Base-by-base conservation (phyloP, 2,888 invertebrate species). In the Prosapia bicincta region DNA sequence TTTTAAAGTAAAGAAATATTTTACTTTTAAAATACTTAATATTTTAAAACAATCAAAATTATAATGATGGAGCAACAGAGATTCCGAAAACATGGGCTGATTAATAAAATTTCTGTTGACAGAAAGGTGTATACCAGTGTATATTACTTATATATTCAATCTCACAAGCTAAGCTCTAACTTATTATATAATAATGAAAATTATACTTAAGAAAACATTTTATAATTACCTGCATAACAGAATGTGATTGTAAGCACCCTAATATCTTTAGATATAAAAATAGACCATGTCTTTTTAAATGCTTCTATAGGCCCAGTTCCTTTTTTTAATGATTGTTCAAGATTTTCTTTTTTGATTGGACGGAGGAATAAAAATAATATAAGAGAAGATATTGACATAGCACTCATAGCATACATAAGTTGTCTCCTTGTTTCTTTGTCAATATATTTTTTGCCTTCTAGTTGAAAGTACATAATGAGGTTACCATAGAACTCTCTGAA, bases 261-360 rank as follows among this genome's bases (percentile, higher is more conserved):
- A 96, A 98, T 98, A 80, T 94, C 90, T 38, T 88, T 88, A 0
- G 97, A 96, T 75, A 90, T 84, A 84, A 96, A 93, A 66, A 98
- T 86, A 78, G 87, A 87, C 66, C 93, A 87, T 0, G 97, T 94
- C 32, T 92, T 91, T 81, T 88, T 89, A 72, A 95, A 87, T 0
- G 95, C 94, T 78, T 90, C 88, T 77, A 91, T 66, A 0, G 92
- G 90, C 15, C 89, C 88, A 70, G 87, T 66, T 28, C n/a, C 69
- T 68, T 68, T n/a, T 25, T 38, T 15, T 32, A 26, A 10, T n/a
- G n/a, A 69, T 26, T 69, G 26, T 13, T 69, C 66, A 26, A 66
- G 26, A 26, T 26, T 3, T 68, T 76, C 76, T 9, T 28, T 54
- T n/a, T 66, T 86, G 38, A 83, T 87, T 32, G 85, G 83, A 69